These are phyloP conservation scores for Tenebrio molitor DNA, from an alignment of 1,140 invertebrate species.

Conservation along the genomic window DNA sequence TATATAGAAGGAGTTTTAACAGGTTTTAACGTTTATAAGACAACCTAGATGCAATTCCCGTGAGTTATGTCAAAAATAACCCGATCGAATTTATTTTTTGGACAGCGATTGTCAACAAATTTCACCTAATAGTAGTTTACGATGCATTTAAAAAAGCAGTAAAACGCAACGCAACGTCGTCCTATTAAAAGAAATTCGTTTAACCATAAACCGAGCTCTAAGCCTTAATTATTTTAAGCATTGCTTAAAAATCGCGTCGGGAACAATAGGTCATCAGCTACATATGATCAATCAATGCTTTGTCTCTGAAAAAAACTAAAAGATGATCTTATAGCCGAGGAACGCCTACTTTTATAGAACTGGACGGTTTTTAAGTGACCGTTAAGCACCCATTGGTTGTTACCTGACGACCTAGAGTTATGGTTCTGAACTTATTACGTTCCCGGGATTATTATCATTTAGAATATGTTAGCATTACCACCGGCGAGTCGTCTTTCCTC, in stretches of 20 bases:
- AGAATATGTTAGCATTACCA: constrained; percentile 20
- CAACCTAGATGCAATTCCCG: constrained; percentile 4
- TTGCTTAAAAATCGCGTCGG: constrained; percentile 45
- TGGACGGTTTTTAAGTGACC: constrained; percentile 50
- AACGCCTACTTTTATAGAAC: constrained; percentile 54
- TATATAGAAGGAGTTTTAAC: neutral
- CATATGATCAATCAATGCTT: constrained; percentile 55
- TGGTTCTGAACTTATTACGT: constrained; percentile 52
- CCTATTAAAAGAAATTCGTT: constrained; percentile 40
- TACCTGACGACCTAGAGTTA: constrained; percentile 53
- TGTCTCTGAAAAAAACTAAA: constrained; percentile 56
- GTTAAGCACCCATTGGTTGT: constrained; percentile 53
- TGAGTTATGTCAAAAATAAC: constrained; percentile 17
- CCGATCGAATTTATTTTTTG: constrained; percentile 7
- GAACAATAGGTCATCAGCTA: constrained; percentile 56
- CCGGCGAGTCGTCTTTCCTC: constrained; percentile 5
- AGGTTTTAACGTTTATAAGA: constrained; percentile 2
- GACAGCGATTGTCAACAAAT: constrained; percentile 35
- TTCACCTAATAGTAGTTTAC: constrained; percentile 33
- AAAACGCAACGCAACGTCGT: constrained; percentile 25
- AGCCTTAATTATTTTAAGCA: constrained; percentile 39
- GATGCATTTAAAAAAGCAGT: constrained; percentile 35
- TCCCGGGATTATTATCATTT: constrained; percentile 48
- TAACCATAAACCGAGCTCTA: constrained; percentile 36
- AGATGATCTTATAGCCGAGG: constrained; percentile 51